These are phyloP conservation scores for Rosalia funebris DNA, from an alignment of 2,888 invertebrate species.

Conservation along the genomic window DNA sequence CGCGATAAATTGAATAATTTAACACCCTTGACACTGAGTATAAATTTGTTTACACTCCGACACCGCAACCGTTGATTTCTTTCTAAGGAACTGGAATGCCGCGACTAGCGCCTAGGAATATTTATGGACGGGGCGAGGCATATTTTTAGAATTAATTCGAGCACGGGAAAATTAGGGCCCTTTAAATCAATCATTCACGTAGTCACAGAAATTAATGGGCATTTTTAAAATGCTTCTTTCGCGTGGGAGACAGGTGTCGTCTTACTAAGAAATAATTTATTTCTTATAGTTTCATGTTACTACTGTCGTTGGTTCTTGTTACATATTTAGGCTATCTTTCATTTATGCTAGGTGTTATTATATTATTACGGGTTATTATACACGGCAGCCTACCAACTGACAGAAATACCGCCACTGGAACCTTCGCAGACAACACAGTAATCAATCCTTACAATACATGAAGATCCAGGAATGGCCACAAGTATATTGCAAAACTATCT, in stretches of 20 bases:
- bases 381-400: too few relatives aligned
- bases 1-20: slow-evolving; percentile 30
- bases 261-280: not conserved
- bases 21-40: slow-evolving; percentile 31
- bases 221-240: not conserved
- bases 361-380: too few relatives aligned
- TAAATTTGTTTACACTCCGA: slow-evolving; percentile 36
- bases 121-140: not conserved
- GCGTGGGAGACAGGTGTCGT: not conserved
- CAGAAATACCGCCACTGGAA: too few relatives aligned
- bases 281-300: not conserved
- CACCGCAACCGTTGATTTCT: slow-evolving; percentile 9
- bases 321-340: too few relatives aligned
- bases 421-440: too few relatives aligned
- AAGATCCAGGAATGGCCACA: too few relatives aligned
- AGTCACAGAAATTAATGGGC: not conserved
- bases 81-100: slow-evolving; percentile 1
- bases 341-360: too few relatives aligned
- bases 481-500: too few relatives aligned
- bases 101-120: not conserved
- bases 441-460: too few relatives aligned
- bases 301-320: too few relatives aligned
- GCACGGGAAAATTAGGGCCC: not conserved
- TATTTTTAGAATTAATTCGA: slow-evolving; percentile 12
- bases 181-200: not conserved